Base-by-base conservation (phyloP, 1,140 invertebrate species). In the Idris sp. region DNA sequence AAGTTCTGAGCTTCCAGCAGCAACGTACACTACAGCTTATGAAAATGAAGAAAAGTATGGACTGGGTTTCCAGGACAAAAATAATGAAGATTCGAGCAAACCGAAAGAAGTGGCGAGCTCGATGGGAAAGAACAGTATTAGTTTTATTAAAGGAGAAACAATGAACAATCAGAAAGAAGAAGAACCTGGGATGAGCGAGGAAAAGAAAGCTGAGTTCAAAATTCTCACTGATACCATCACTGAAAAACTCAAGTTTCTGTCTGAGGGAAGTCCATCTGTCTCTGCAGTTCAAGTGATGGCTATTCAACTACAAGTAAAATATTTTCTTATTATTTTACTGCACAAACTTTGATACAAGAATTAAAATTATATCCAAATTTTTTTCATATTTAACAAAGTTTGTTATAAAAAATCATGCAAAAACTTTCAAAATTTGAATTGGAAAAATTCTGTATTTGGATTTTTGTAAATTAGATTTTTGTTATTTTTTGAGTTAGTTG, bases 201-300 rank as follows among this genome's bases (percentile, higher is more conserved):
- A 53, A 2, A 54, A 75, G 2, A 81, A 87, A 67, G 73, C 68
- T 4, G 81, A 88, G 16, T 80, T 89, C 3, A 85, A 86, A 35
- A 77, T 84, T 6, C 71, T 89, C 5, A 87, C 86, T 4, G 84
- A 88, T 8, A 80, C 88, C 2, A 88, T 90, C 25, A 79, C 87
- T 22, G 90, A 91, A 61, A 93, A 93, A 80, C 83, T 92, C 2
- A 87, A 88, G 35, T 93, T 92, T 78, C 83, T 93, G 7, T 89
- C 90, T 2, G 90, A 92, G 46, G 90, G 90, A 4, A 90, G 89
- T 74, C 88, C 89, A 6, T 81, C 84, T 11, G 86, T 91, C 2
- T 90, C 91, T 1, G 89, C 91, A 2, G 89, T 93, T 31, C 92
- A 93, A 86, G 82, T 90, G 14, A 90, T 92, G 85, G 83, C 89